Conservation (phyloP, 1,140 invertebrate genomes). For the Hyphantria cunea region DNA sequence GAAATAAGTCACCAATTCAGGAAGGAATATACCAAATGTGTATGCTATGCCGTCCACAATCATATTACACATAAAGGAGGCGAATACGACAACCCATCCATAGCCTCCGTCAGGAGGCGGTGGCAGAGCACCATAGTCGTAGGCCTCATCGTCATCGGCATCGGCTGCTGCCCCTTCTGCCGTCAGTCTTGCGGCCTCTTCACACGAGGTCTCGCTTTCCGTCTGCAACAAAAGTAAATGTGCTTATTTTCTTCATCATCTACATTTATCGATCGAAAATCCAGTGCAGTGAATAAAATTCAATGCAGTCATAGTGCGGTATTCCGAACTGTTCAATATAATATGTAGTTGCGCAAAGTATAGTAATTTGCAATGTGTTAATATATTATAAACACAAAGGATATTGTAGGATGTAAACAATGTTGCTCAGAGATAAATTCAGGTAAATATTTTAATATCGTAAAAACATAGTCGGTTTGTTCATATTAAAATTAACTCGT, state of each 20-base stretch:
- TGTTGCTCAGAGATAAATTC: background rate
- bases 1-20: slow-evolving; percentile 91
- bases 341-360: background rate
- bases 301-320: slow-evolving; percentile 25
- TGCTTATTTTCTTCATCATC: background rate
- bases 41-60: slow-evolving; percentile 99
- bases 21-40: slow-evolving; percentile 95
- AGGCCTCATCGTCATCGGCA: slow-evolving; percentile 87
- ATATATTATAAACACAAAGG: too few species aligned
- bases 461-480: slow-evolving; percentile 1
- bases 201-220: slow-evolving; percentile 92
- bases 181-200: slow-evolving; percentile 89
- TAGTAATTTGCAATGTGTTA: too few species aligned
- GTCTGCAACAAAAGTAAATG: slow-evolving; percentile 84
- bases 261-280: background rate
- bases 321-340: background rate
- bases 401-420: too few species aligned
- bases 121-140: slow-evolving; percentile 89
- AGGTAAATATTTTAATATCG: background rate
- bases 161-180: slow-evolving; percentile 86
- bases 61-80: slow-evolving; percentile 98
- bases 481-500: slow-evolving; percentile 44
- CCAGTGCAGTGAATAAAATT: slow-evolving; percentile 9
- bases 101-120: slow-evolving; percentile 93
- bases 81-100: slow-evolving; percentile 97